Evolutionary conservation across 2,113 vertebrate genomes (phyloP), one percentile per base, ranked within the genome.

Genomic region (Pica pica): DNA sequence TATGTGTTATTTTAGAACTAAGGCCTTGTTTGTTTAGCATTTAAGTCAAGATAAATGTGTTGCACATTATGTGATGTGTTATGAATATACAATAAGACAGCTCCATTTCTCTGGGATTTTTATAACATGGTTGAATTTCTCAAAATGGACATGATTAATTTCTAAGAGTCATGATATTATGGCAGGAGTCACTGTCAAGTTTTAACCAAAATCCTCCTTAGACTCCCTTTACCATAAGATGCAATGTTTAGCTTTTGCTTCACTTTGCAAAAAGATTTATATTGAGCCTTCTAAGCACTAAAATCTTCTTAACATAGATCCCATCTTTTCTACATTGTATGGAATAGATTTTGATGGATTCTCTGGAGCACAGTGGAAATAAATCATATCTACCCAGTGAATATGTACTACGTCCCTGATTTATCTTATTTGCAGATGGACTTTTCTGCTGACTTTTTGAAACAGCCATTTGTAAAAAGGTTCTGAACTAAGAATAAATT

Each of bases 331-430:
- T 81, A 42, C 35, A 35, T 93, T 93, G 37, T 53, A 30, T 90
- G 33, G 87, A 83, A 79, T 89, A 55, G 89, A 67, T 91, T 87
- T 85, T 95, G 83, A 92, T 89, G 69, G 73, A 92, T 95, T 91
- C 69, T 75, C n/a, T 73, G 39, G 30, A 77, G 61, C 47, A 74
- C 41, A 83, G 33, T 2, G 10, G 30, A 86, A 90, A 79, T 84
- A 71, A 93, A 70, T 94, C 4, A 2, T 42, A 61, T 44, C 46
- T 81, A 60, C 22, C 18, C 35, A 56, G 69, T 9, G 4, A 95
- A 88, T 76, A 61, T 60, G 91, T 37, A 55, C 27, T 12, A 22
- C 2, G 10, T 64, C 76, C 57, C 46, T 56, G 61, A 79, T 91
- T 87, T 89, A 67, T 70, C 64, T 74, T n/a, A 71, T 63, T 94